Percentiles rank a stretch among this genome's conserved stretches.
phyloP scores from a whole-genome alignment of 2,113 vertebrate species.

The Myanophis thanlyinensis region DNA sequence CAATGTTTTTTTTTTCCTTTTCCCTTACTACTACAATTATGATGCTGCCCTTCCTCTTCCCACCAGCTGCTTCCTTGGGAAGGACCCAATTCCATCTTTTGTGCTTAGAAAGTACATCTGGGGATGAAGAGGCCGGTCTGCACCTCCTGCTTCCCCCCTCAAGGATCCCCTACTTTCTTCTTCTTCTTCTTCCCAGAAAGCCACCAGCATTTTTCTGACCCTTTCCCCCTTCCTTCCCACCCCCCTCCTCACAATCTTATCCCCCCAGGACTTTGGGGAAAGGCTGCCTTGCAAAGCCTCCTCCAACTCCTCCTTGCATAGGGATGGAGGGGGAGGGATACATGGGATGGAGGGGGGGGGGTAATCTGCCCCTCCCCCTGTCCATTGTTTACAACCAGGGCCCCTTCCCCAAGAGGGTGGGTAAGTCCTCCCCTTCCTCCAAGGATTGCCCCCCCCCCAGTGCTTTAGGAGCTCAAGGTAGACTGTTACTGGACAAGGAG shows the following conservation, averaged over 20 bases:
- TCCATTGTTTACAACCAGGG: background rate
- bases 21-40: no score
- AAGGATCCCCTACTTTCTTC: no score
- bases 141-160: background rate
- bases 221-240: no score
- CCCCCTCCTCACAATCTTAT: background rate
- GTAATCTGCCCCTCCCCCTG: background rate
- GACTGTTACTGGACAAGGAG: background rate
- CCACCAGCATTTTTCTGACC: background rate
- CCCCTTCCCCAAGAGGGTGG: background rate
- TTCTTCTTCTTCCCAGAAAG: background rate
- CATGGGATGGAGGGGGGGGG: background rate
- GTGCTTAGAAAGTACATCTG: background rate
- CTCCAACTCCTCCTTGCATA: background rate
- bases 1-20: background rate
- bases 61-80: background rate
- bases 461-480: background rate
- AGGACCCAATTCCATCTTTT: no score
- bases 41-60: no score
- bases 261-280: background rate
- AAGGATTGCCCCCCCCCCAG: no score
- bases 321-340: background rate
- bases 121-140: background rate
- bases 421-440: rapidly evolving
- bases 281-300: background rate